Evolutionary conservation across 2,888 invertebrate genomes (phyloP), one percentile per base, ranked within the genome.

Genomic region (Gortyna flavago): DNA sequence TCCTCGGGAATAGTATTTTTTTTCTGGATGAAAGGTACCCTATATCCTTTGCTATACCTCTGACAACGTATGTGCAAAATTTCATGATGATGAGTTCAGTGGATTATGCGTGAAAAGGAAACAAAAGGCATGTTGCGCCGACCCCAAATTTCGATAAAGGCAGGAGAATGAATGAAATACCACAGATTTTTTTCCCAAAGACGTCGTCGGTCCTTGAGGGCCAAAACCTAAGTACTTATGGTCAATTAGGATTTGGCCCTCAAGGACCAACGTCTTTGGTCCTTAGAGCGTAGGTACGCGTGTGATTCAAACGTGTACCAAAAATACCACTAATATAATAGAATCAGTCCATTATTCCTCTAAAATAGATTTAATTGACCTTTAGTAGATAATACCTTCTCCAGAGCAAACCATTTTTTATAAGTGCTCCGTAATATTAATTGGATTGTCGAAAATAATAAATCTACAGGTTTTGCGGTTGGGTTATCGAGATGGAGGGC

Each of bases 391-490:
- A 70, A 64, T 73, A 38, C 80, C 77, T 70, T 59, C 41, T 87
- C 80, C 82, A 72, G n/a, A 66, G 8, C 38, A 61, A n/a, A 59
- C 44, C 8, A 64, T 35, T 57, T 48, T 75, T 21, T 62, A 59
- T 51, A 69, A 57, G 21, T n/a, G 54, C 35, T 35, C 21, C 3
- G 3, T 66, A 70, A 75, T 84, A 71, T 62, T 75, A 84, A 81
- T 79, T 83, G 86, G 81, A 85, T 86, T 83, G 84, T 81, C 84
- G 87, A 89, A 90, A 89, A 91, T 87, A 90, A 91, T 91, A 90
- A 90, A 91, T 91, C 85, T 87, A 81, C 80, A 79, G 85, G 85
- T 87, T 89, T 35, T 74, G 81, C 66, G 85, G 72, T 87, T 86
- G 84, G 57, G 68, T 78, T 83, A 87, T 83, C 78, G 80, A 80